These are phyloP conservation scores for Xenopus laevis DNA, from an alignment of 2,113 vertebrate species.

Conservation along the genomic window DNA sequence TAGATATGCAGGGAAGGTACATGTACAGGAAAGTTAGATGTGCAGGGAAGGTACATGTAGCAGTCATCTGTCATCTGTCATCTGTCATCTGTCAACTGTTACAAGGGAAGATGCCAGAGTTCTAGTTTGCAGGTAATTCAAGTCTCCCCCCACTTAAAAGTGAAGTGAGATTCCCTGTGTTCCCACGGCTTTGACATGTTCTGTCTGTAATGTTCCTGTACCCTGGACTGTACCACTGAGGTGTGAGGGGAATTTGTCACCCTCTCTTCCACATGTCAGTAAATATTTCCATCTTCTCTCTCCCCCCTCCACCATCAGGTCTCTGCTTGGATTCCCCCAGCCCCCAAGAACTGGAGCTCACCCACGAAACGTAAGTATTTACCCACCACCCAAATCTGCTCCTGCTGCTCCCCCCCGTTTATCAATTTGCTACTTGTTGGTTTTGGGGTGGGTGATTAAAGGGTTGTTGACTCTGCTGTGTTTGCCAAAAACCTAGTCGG, in stretches of 20 bases:
- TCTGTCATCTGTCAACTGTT: not conserved
- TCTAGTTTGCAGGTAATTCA: not conserved
- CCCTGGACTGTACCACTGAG: not conserved
- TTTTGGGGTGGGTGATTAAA: too few relatives aligned
- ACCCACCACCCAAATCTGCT: too few relatives aligned
- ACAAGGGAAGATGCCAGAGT: not conserved
- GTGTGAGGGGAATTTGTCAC: not conserved
- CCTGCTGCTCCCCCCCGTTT: too few relatives aligned
- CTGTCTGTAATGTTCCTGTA: not conserved
- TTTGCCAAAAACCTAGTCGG: too few relatives aligned
- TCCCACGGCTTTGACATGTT: not conserved
- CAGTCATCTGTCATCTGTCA: too few relatives aligned
- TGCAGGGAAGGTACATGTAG: too few relatives aligned
- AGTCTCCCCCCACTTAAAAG: not conserved
- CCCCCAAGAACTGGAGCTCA: constrained; percentile 63
- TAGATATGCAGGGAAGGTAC: too few relatives aligned
- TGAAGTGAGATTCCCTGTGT: not conserved
- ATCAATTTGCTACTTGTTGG: too few relatives aligned
- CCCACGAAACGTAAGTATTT: constrained; percentile 74
- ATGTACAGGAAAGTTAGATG: too few relatives aligned
- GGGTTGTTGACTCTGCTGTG: too few relatives aligned
- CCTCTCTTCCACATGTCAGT: constrained; percentile 1
- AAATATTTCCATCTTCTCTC: not conserved
- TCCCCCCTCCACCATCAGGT: constrained; percentile 63
- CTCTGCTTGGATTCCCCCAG: constrained; percentile 76